Evolutionary conservation across 2,888 invertebrate species (phyloP), one percentile per base, ranked within the genome.

Genomic region (Drosophila borealis): DNA sequence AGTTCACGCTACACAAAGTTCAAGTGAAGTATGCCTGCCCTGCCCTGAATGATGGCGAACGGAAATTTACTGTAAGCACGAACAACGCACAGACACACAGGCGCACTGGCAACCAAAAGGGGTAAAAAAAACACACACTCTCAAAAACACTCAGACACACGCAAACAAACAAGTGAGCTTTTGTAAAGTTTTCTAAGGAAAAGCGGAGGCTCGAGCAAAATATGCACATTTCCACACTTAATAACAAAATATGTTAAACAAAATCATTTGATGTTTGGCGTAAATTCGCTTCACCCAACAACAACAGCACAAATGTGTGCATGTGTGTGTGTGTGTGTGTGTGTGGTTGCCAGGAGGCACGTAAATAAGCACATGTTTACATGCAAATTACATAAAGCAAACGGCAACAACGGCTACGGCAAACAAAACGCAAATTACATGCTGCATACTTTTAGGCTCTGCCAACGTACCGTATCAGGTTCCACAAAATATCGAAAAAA

Each of bases 171-270:
- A 45, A 37, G 21, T 42, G 14, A 46, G 54, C 34, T 33, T 5
- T 36, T 49, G 13, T 19, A 49, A 55, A 55, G 65, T 55, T 65
- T 66, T 67, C 42, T 33, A 17, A 54, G 49, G 51, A 62, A 65
- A 69, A 61, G 63, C 54, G 49, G 25, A 62, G 67, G 65, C 75
- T 72, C 56, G 57, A 75, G 62, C 74, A 63, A 80, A 80, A 86
- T 81, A 85, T 87, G 84, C 87, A 80, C 87, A 85, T 88, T 88
- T 88, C 88, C 86, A 88, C 88, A 87, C 88, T 87, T 89, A 87
- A 87, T 88, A 88, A 87, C 80, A 85, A 87, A 82, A 87, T 87
- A 88, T 88, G 89, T 87, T 85, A 74, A 88, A 85, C 89, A 85
- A 87, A 88, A 88, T 88, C 80, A 88, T 87, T 87, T 86, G 86